Base-by-base conservation (phyloP, 2,888 invertebrate species). In the Gasteruption jaculator region DNA sequence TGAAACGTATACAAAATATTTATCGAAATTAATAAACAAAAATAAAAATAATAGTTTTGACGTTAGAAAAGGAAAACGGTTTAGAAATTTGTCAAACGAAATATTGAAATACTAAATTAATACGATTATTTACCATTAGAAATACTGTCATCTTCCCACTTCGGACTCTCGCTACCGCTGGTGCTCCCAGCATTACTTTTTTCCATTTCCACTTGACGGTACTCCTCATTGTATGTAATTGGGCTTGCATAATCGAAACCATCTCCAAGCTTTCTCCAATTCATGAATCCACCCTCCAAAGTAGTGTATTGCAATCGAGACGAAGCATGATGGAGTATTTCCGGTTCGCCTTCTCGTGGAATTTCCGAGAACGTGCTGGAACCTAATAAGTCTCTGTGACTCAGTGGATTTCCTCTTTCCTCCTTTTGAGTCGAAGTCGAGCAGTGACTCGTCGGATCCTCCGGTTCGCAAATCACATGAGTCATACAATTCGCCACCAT, bases 401-500 rank as follows among this genome's bases (percentile, higher is more conserved):
- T 77, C 15, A 73, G 69, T n/a, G 77, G 76, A 64, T 76, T 77
- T 27, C 76, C 76, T 46, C 68, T 70, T 53, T 73, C 73, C 39
- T 63, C 57, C 36, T 61, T 61, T 7, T 47, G 40, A 46, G 55
- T 58, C 5, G 63, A 59, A 31, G 55, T 61, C 22, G 63, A 64
- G 12, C 58, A 58, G 43, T 60, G 56, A 46, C 49, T 57, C 21
- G 60, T 59, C 43, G 53, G 59, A 44, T 54, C 52, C 46, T 60
- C 62, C n/a, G 54, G 49, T 53, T 69, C 67, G 5, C 56, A 53
- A 18, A 58, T 52, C 11, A 62, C 60, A 5, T 69, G 72, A 19
- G 76, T 73, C 37, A 77, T 63, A 63, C 86, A 86, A 63, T 84
- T 81, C 1, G 87, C 86, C 31, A 89, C 79, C 79, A 86, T 82